Evolutionary conservation across 2,113 vertebrate species (phyloP), one percentile per base, ranked within the genome.

Genomic region (Perccottus glenii): DNA sequence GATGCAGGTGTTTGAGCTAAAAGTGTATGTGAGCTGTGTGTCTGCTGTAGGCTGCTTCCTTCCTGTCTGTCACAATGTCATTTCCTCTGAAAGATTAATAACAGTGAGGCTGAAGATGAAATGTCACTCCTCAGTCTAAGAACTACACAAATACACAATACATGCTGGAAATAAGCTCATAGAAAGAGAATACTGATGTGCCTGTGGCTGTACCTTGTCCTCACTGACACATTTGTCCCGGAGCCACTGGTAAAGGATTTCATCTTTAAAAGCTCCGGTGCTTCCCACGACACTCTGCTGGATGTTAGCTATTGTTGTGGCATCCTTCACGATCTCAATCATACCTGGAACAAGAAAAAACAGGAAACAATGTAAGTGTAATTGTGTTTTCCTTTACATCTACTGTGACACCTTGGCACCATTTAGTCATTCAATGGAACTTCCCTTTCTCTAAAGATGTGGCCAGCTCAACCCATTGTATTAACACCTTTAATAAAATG

Each of bases 301-400:
- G 83, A 99, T 99, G 91, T 98, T 98, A 48, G 98, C 98, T 46
- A 99, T 98, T 14, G 98, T 99, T n/a, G 94, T 96, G 69, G 98
- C 97, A 7, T 99, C 96, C 82, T 98, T 98, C 40, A 99, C 98
- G 3, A 98, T 98, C 91, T 99, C 96, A 0, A 99, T 99, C 95
- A 99, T 99, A 67, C 98, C 98, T 99, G 42, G 2, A 59, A 9
- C 64, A 78, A 49, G 4, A 14, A 51, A 50, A 6, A 58, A n/a
- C 42, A 9, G 15, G 2, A 6, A 4, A 11, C 3, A 14, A 14
- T 4, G n/a, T 44, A 4, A 36, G 4, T 5, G 14, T 16, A 59
- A 43, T 8, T 8, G 10, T 43, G 10, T 8, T 43, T 43, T 43
- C 10, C 10, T 11, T 11, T 43, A 11, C 42, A 43, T 8, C 42